Conservation (phyloP, 2,797 vertebrate species). For the Enteromius mattozi region DNA sequence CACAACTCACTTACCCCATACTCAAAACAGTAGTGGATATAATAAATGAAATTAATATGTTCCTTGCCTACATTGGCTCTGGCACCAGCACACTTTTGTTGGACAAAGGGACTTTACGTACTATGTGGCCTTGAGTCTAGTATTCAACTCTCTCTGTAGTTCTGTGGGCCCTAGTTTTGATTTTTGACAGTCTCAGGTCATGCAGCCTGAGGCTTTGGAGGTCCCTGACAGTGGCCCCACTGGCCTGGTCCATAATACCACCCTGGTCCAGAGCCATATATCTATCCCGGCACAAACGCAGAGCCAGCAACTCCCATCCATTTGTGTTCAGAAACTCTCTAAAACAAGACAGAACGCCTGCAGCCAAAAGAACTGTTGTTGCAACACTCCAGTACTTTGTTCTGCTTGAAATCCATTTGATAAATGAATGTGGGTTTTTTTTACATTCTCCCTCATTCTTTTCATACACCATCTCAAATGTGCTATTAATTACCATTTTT, state of each 20-base stretch:
- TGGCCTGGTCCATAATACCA: slow-evolving; percentile 6
- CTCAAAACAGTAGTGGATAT: neutral
- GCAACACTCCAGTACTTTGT: slow-evolving; percentile 17
- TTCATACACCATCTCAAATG: slow-evolving; percentile 33
- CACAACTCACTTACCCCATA: neutral
- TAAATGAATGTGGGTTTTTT: slow-evolving; percentile 52
- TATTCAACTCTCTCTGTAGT: neutral
- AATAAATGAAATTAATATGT: neutral
- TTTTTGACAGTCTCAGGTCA: neutral
- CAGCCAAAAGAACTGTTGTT: slow-evolving; percentile 31
- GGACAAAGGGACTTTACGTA: neutral
- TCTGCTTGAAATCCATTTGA: slow-evolving; percentile 53
- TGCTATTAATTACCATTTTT: slow-evolving; percentile 54
- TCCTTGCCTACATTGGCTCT: neutral
- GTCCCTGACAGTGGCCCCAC: neutral
- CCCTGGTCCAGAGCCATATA: slow-evolving; percentile 23
- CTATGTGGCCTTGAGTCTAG: neutral
- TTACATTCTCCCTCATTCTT: slow-evolving; percentile 39
- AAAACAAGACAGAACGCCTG: slow-evolving; percentile 42
- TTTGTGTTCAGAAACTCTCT: slow-evolving; percentile 28
- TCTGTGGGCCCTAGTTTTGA: neutral
- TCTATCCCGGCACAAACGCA: slow-evolving; percentile 28
- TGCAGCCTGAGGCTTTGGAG: neutral
- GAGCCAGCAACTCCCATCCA: slow-evolving; percentile 16
- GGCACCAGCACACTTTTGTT: neutral